phyloP scores from a whole-genome alignment of 2,797 vertebrate species.

The Rhinoraja longicauda region DNA sequence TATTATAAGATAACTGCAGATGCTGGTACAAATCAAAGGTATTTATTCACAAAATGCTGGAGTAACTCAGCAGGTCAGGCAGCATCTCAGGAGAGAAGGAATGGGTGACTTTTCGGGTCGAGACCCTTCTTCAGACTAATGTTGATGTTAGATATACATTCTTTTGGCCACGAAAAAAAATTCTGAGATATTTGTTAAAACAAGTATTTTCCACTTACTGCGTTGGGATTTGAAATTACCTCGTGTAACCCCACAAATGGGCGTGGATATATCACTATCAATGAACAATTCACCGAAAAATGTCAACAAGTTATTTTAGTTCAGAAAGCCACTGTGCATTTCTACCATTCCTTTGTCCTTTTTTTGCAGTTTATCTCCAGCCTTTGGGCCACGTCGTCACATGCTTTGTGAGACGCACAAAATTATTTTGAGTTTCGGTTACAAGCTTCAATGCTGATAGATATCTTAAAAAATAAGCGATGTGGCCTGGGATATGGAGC shows the following conservation, averaged over 20 bases:
- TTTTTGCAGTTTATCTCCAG: not conserved
- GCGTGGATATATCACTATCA: not conserved
- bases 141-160: not conserved
- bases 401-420: not conserved
- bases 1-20: too few relatives aligned
- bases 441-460: not conserved
- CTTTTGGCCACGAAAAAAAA: not conserved
- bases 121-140: too few relatives aligned
- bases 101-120: too few relatives aligned
- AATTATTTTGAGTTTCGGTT: slow-evolving; percentile 20
- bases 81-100: too few relatives aligned
- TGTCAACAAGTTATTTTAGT: not conserved
- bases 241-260: too few relatives aligned
- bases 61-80: too few relatives aligned
- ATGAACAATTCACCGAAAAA: not conserved
- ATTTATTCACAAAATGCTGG: too few relatives aligned
- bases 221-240: not conserved
- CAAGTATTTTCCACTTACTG: not conserved
- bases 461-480: slow-evolving; percentile 8
- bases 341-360: not conserved
- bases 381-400: not conserved
- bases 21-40: too few relatives aligned
- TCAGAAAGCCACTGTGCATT: not conserved
- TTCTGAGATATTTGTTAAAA: not conserved
- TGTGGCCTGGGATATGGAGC: not conserved